These are phyloP conservation scores for Neodiprion fabricii DNA, from an alignment of 1,140 invertebrate species.

Conservation along the genomic window DNA sequence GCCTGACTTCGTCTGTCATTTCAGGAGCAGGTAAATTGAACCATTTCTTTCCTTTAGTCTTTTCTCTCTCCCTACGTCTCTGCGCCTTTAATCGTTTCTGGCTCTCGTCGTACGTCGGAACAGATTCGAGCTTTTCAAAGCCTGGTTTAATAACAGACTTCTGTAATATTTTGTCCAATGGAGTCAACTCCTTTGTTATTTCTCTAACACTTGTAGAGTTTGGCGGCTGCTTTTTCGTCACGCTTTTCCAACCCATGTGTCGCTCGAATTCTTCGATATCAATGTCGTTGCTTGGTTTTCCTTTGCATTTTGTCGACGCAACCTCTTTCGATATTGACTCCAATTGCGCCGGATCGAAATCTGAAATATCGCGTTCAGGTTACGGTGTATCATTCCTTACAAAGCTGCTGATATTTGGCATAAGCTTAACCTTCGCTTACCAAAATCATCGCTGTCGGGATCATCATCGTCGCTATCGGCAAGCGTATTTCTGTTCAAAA, in stretches of 20 bases:
- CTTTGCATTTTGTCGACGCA: conserved; percentile 20
- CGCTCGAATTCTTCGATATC: conserved; percentile 45
- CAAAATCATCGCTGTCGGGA: conserved; percentile 28
- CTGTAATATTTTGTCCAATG: conserved; percentile 58
- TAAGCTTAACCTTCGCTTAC: conserved; percentile 29
- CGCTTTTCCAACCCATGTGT: conserved; percentile 62
- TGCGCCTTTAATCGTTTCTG: conserved; percentile 65
- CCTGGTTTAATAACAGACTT: conserved; percentile 71
- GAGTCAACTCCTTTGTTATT: conserved; percentile 33
- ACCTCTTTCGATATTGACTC: conserved; percentile 26
- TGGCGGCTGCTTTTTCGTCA: conserved; percentile 11
- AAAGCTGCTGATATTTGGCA: conserved; percentile 20
- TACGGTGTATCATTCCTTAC: conserved; percentile 17
- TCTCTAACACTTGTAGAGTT: conserved; percentile 13
- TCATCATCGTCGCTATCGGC: conserved; percentile 38
- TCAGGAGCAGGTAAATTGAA: conserved; percentile 87
- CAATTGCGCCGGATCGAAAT: conserved; percentile 33
- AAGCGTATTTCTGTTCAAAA: conserved; percentile 26
- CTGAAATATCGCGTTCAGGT: conserved; percentile 24
- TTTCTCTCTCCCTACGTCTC: conserved; percentile 70
- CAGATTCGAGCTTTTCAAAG: conserved; percentile 68
- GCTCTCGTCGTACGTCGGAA: conserved; percentile 69
- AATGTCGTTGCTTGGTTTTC: conserved; percentile 36
- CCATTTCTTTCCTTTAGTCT: conserved; percentile 87
- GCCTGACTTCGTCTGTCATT: conserved; percentile 84